Evolutionary conservation across 1,140 invertebrate species (phyloP).

Genomic region (Cyclina sinensis): DNA sequence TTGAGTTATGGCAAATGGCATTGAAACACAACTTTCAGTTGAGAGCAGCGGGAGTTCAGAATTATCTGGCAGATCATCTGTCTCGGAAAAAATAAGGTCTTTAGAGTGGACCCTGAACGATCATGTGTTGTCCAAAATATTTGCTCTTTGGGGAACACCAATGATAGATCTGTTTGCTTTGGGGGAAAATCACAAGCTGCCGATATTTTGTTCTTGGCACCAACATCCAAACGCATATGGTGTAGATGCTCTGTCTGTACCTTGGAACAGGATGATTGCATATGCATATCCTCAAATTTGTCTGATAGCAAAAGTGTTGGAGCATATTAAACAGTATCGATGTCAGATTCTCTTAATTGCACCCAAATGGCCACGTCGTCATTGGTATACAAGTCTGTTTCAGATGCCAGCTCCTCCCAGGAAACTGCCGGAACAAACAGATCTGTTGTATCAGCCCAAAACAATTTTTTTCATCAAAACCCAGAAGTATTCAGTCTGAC

Average conservation of each 20-base stretch:
- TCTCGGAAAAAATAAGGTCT: neutral
- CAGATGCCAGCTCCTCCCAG: neutral
- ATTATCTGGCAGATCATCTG: constrained; percentile 39
- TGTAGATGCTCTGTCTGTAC: constrained; percentile 43
- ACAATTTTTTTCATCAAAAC: neutral
- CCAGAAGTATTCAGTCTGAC: neutral
- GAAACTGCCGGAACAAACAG: neutral
- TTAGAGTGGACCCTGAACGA: constrained; percentile 58
- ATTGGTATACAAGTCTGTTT: constrained; percentile 44
- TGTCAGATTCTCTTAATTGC: constrained; percentile 60
- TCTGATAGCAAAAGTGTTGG: constrained; percentile 39
- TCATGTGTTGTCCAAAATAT: too few relatives aligned
- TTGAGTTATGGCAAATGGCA: constrained; percentile 24
- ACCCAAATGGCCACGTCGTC: constrained; percentile 48
- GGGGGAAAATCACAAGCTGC: constrained; percentile 32
- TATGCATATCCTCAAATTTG: constrained; percentile 61
- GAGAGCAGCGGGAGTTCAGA: constrained; percentile 34
- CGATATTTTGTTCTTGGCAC: constrained; percentile 57
- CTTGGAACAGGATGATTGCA: constrained; percentile 53
- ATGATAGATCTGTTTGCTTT: constrained; percentile 61
- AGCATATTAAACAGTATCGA: constrained; percentile 28
- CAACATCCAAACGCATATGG: neutral
- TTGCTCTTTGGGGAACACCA: constrained; percentile 11
- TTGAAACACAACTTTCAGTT: constrained; percentile 36
- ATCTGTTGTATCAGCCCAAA: constrained; percentile 20